A percentile compares a stretch with the other conserved stretches of the same genome.
phyloP scores from a whole-genome alignment of 2,797 vertebrate genomes.

The Astyanax mexicanus region DNA sequence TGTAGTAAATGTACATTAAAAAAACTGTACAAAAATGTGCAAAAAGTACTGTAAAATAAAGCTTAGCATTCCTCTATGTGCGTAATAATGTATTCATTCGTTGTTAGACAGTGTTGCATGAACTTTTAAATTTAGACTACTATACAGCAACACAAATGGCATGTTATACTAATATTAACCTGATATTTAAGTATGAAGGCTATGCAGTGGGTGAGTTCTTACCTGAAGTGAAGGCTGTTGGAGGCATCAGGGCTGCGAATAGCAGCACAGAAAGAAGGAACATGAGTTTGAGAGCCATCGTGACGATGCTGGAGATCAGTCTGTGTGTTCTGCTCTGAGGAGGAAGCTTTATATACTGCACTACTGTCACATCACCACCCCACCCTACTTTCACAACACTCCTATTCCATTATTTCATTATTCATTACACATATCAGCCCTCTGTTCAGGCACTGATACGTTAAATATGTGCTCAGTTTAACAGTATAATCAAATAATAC shows the following conservation, averaged over 20 bases:
- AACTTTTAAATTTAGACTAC: no score
- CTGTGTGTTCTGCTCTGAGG: background rate
- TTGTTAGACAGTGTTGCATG: no score
- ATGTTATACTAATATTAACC: no score
- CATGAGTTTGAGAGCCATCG: conserved; percentile 13
- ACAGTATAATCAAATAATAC: background rate
- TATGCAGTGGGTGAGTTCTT: background rate
- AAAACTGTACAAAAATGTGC: no score
- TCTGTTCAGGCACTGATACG: background rate
- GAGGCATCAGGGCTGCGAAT: background rate
- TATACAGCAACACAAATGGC: no score
- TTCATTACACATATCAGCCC: background rate
- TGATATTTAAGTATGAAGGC: no score
- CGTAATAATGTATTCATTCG: no score
- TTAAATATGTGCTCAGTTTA: background rate
- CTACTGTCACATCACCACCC: background rate
- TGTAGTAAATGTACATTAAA: no score
- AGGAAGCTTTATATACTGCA: conserved; percentile 10
- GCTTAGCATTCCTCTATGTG: no score
- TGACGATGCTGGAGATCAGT: background rate
- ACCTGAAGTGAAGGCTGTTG: conserved; percentile 10
- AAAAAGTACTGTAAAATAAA: no score
- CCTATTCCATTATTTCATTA: no score
- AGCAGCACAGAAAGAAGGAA: background rate
- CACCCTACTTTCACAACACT: background rate